Base-by-base conservation (phyloP, 2,797 vertebrate genomes). In the Arrhamphus sclerolepis region DNA sequence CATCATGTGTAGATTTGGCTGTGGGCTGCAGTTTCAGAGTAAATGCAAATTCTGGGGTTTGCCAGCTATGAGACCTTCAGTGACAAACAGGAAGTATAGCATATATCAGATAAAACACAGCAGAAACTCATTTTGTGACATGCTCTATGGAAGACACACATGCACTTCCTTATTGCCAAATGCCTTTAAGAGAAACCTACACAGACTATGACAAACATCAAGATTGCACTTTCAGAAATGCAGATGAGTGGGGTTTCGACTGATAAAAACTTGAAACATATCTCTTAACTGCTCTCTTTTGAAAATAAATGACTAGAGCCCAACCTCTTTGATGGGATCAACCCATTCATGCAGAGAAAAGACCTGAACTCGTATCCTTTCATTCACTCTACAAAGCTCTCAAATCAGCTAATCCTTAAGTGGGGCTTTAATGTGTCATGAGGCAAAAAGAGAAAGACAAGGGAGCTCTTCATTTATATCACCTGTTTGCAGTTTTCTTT, bases 281-380 rank as follows among this genome's bases (percentile, higher is more conserved):
- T 49, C 50, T 16, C 53, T 2, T 17, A 24, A 53, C 24, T 68
- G 40, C 31, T 56, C 43, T 62, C 22, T 53, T 77, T 70, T 65
- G 68, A 74, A 80, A 71, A 63, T 68, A 17, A 77, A 65, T 24
- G 18, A 70, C 24, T 2, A 1, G 40, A 62, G 38, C n/a, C n/a
- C 54, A 48, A 3, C 77, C 63, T 71, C 72, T 82, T 83, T 87
- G 85, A 88, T 74, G 66, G 69, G 74, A 79, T 87, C 42, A 63
- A 18, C 74, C 66, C 58, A 67, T 46, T 83, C 75, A 84, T 66
- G 85, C 80, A 80, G 55, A 64, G 29, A 39, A 58, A 75, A 62
- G 29, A 16, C 31, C 31, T 56, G 55, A 78, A 67, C 66, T 70
- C 58, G 21, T 71, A 66, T 74, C 57, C 28, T 38, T 62, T 26